Base-by-base conservation (phyloP, 2,113 vertebrate genomes). In the Cyphomyrus discorhynchus region DNA sequence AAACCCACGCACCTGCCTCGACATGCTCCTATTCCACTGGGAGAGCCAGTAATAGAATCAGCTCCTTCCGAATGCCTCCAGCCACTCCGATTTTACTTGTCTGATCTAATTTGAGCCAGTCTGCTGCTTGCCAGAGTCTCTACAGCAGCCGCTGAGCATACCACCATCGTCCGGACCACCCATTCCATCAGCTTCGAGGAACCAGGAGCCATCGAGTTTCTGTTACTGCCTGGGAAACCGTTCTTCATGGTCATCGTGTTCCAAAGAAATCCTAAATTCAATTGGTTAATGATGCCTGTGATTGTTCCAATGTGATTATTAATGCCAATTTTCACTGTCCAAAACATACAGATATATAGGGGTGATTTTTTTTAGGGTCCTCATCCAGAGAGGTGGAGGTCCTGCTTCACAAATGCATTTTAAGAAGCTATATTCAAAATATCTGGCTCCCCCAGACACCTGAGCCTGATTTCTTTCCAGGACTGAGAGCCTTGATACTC, bases 21-120 rank as follows among this genome's bases (percentile, higher is more conserved):
- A 92, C 93, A 93, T 90, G 91, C 92, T 93, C 91, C 46, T 88
- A 88, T 66, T 90, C 86, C 53, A 35, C 17, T 45, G 90, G 87
- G 89, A 87, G 62, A 80, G 82, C 35, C 35, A 89, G 86, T 94
- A 94, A 94, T 94, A 91, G 93, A 92, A 94, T 94, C 91, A 94
- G 89, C 89, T 88, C 92, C 91, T 91, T 88, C 88, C 27, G 62
- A 80, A 89, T 39, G 90, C 87, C 50, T 83, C 92, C 62, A 93
- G 62, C 90, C 86, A 90, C 93, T 94, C 70, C 56, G 82, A 91
- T 93, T 90, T 88, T 86, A 89, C 91, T 90, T 87, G 52, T 46
- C 89, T 94, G 93, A 95, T 95, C 91, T 93, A 90, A 95, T 95
- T 94, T 94, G 88, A 58, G 89, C 88, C 89, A 56, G 93, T 93